phyloP scores from a whole-genome alignment of 2,888 invertebrate species.

The Bembecia ichneumoniformis region DNA sequence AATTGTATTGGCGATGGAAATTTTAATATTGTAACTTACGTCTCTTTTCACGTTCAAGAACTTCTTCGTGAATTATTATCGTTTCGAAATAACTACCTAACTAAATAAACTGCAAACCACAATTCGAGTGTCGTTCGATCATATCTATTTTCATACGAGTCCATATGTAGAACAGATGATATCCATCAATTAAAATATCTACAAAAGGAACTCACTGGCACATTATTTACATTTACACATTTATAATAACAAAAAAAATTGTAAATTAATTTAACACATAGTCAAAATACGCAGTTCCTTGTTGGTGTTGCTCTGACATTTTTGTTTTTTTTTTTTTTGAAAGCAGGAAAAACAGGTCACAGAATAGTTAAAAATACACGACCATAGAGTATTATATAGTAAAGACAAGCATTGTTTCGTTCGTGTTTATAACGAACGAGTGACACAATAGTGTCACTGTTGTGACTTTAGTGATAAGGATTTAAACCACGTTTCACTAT shows the following conservation, averaged over 20 bases:
- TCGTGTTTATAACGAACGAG: too few species aligned
- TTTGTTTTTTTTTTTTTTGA: neutral
- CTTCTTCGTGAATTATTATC: constrained; percentile 6
- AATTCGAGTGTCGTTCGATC: neutral
- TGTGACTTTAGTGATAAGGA: too few species aligned
- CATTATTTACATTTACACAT: constrained; percentile 20
- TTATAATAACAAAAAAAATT: constrained; percentile 23
- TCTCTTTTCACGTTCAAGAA: constrained; percentile 20
- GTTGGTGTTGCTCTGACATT: constrained; percentile 5
- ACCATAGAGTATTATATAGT: too few species aligned
- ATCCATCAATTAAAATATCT: constrained; percentile 12
- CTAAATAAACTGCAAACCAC: neutral
- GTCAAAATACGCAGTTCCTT: constrained; percentile 51
- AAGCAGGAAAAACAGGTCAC: too few species aligned
- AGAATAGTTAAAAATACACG: too few species aligned
- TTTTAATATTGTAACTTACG: constrained; percentile 33
- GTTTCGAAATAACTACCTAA: constrained; percentile 14
- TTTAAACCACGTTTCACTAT: too few species aligned
- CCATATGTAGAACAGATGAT: constrained; percentile 4
- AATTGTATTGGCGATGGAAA: neutral
- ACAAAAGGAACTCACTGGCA: constrained; percentile 12
- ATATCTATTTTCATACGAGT: constrained; percentile 1
- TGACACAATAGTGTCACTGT: too few species aligned
- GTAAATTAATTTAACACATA: constrained; percentile 25
- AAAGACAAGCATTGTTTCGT: too few species aligned